These are phyloP conservation scores for Anneissia japonica DNA, from an alignment of 35 echinoderm and acorn worm species.

Conservation along the genomic window DNA sequence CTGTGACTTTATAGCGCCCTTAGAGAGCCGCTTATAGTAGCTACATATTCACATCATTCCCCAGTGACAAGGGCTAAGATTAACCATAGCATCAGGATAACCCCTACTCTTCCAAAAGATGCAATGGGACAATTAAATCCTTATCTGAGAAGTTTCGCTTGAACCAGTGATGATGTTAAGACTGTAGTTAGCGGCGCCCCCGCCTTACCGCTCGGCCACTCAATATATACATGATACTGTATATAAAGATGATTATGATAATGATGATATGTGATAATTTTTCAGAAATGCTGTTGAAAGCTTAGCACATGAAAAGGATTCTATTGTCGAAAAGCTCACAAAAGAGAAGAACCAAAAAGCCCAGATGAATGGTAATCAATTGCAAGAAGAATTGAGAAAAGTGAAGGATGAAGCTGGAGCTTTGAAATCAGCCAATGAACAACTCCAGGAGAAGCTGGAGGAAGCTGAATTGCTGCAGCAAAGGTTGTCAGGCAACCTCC, in stretches of 20 bases:
- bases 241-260: no score
- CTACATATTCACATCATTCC: no score
- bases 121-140: not conserved
- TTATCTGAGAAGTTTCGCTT: no score
- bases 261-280: no score
- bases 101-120: not conserved
- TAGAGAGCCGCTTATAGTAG: no score
- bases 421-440: conserved; percentile 38
- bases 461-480: conserved; percentile 45
- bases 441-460: conserved; percentile 37
- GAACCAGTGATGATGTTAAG: no score
- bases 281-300: conserved; percentile 84
- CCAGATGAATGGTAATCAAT: conserved; percentile 3
- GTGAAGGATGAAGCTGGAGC: conserved; percentile 29
- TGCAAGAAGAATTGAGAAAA: not conserved
- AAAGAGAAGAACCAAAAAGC: conserved; percentile 64
- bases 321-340: conserved; percentile 38
- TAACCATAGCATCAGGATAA: no score
- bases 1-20: no score
- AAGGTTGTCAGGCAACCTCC: conserved; percentile 24
- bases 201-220: no score
- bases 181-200: no score
- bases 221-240: no score
- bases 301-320: conserved; percentile 71
- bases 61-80: no score